A percentile compares a stretch with the other conserved stretches of the same genome.
These are phyloP conservation scores for Athetis lepigone DNA, from an alignment of 2,888 invertebrate genomes.

Conservation along the genomic window DNA sequence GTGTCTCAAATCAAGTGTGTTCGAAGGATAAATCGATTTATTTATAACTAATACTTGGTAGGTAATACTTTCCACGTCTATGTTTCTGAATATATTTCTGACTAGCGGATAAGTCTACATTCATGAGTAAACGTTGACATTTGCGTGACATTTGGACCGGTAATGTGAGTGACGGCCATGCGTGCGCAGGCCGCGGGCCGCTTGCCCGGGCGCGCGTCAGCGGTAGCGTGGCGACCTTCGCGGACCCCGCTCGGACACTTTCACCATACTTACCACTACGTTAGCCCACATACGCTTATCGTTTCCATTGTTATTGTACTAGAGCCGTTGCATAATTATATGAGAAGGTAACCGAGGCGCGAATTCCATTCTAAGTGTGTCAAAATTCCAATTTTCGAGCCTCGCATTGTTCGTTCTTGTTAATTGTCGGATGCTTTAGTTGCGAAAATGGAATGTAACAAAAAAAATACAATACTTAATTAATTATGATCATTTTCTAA, in stretches of 20 bases:
- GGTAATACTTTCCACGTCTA: conserved; percentile 29
- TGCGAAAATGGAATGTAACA: conserved; percentile 23
- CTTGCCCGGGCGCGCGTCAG: conserved; percentile 48
- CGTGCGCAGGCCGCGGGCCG: conserved; percentile 52
- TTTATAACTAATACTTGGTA: conserved; percentile 17
- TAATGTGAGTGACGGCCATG: conserved; percentile 71
- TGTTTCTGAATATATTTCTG: conserved; percentile 32
- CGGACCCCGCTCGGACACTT: conserved; percentile 75
- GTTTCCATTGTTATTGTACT: conserved; percentile 75
- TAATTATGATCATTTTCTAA: neutral
- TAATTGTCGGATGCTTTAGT: conserved; percentile 27
- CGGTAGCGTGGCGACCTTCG: conserved; percentile 77
- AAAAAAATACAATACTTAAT: neutral
- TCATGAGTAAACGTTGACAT: conserved; percentile 75
- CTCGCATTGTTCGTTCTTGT: conserved; percentile 34
- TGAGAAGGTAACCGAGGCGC: conserved; percentile 55
- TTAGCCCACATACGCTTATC: conserved; percentile 80
- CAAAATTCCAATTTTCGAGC: conserved; percentile 46
- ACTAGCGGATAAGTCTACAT: conserved; percentile 43
- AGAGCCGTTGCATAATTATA: conserved; percentile 73
- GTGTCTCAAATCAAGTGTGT: too few relatives aligned
- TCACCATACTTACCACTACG: conserved; percentile 78
- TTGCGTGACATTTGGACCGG: conserved; percentile 82
- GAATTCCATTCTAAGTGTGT: conserved; percentile 56
- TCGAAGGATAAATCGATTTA: too few relatives aligned